These are phyloP conservation scores for Mycetomoellerius zeteki DNA, from an alignment of 1,140 invertebrate species.

Conservation along the genomic window DNA sequence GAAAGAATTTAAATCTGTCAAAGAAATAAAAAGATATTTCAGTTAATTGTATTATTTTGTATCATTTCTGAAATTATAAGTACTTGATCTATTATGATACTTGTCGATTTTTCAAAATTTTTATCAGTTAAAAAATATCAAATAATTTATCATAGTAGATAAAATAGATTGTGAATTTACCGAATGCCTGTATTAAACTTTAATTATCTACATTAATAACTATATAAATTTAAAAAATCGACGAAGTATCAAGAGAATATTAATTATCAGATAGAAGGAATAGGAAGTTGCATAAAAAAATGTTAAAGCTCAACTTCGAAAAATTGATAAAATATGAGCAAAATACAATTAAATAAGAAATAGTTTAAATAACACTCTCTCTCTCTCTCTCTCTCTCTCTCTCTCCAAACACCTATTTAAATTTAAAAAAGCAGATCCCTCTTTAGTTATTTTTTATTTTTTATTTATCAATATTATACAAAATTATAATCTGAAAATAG, in stretches of 20 bases:
- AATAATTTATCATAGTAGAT: too few species aligned
- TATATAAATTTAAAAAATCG: not conserved
- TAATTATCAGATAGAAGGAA: not conserved
- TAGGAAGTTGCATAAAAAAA: not conserved
- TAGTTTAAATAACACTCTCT: not conserved
- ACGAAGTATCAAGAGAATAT: not conserved
- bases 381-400: too few species aligned
- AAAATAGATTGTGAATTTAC: too few species aligned
- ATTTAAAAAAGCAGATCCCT: not conserved
- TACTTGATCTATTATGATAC: too few species aligned
- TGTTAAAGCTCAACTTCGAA: not conserved
- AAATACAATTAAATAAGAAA: not conserved
- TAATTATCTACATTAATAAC: too few species aligned
- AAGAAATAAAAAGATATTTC: not conserved
- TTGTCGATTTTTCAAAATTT: too few species aligned
- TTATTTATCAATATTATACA: not conserved
- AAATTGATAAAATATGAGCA: not conserved
- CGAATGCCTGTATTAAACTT: too few species aligned
- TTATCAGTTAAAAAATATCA: too few species aligned
- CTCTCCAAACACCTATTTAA: not conserved
- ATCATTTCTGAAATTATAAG: too few species aligned
- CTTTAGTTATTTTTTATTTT: too few species aligned
- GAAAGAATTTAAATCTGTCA: not conserved
- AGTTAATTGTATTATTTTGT: not conserved
- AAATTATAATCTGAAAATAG: not conserved